These are phyloP conservation scores for Probaryconus sp. DNA, from an alignment of 1,140 invertebrate species.

Conservation along the genomic window DNA sequence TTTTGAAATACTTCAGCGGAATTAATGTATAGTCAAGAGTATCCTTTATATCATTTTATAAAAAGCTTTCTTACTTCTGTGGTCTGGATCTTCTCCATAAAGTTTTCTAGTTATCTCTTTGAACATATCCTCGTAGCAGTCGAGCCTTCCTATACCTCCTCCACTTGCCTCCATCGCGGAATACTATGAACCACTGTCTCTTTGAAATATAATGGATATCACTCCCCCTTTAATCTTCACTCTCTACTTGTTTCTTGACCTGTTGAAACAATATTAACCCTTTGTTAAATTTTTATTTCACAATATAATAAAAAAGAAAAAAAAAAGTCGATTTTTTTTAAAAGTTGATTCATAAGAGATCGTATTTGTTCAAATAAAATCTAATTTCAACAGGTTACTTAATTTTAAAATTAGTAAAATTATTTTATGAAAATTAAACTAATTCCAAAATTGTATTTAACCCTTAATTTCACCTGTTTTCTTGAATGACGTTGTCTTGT, in stretches of 20 bases:
- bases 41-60: background rate
- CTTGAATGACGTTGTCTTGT: no score
- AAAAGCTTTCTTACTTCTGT: constrained; percentile 71
- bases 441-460: no score
- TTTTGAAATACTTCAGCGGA: no score
- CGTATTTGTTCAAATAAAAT: no score
- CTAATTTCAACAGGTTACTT: no score
- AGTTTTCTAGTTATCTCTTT: constrained; percentile 94
- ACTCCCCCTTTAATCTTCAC: constrained; percentile 26
- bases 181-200: constrained; percentile 33
- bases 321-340: no score
- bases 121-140: constrained; percentile 87
- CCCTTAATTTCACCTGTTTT: no score
- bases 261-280: constrained; percentile 45
- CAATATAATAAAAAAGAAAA: no score
- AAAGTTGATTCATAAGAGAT: no score
- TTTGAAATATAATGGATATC: constrained; percentile 39
- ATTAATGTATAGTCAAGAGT: no score
- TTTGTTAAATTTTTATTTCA: constrained; percentile 15
- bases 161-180: constrained; percentile 76
- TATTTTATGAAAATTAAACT: no score
- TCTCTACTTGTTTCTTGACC: constrained; percentile 54
- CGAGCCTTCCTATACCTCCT: constrained; percentile 78
- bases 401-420: no score
- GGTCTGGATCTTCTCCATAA: constrained; percentile 87